These are phyloP conservation scores for Ypsolopha sequella DNA, from an alignment of 2,888 invertebrate species.

Conservation along the genomic window DNA sequence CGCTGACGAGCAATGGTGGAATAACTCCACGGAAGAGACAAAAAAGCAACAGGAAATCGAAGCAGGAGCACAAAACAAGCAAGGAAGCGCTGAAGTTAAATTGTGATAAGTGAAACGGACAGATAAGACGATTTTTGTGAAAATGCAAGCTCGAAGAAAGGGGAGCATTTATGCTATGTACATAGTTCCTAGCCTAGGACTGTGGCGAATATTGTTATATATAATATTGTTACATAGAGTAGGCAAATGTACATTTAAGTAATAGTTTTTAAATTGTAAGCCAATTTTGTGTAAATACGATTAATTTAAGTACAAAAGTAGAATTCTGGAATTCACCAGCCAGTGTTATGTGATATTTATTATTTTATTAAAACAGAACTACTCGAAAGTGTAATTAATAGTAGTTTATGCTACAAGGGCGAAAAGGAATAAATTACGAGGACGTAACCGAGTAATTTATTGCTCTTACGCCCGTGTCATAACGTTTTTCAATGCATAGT, in stretches of 20 bases:
- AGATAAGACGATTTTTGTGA: too few relatives aligned
- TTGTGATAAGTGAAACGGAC: conserved; percentile 22
- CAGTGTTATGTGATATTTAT: conserved; percentile 52
- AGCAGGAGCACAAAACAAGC: conserved; percentile 11
- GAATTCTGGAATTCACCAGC: conserved; percentile 15
- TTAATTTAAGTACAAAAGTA: neutral
- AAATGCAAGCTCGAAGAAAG: too few relatives aligned
- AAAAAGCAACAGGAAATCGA: conserved; percentile 9
- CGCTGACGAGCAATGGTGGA: conserved; percentile 85
- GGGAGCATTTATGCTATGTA: too few relatives aligned
- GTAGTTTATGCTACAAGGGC: too few relatives aligned
- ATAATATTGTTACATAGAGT: too few relatives aligned
- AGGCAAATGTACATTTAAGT: neutral
- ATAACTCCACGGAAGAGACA: conserved; percentile 56
- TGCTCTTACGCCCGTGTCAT: too few relatives aligned
- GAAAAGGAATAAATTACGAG: too few relatives aligned
- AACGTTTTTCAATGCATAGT: too few relatives aligned
- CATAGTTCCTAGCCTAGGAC: too few relatives aligned
- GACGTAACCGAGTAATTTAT: too few relatives aligned
- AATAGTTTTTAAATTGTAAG: neutral
- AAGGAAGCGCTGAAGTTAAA: conserved; percentile 47
- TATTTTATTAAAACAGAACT: neutral
- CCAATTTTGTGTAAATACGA: neutral
- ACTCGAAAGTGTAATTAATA: neutral
- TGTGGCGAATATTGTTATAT: too few relatives aligned